Conservation (phyloP, 2,888 invertebrate genomes). For the Tridacna gigas region DNA sequence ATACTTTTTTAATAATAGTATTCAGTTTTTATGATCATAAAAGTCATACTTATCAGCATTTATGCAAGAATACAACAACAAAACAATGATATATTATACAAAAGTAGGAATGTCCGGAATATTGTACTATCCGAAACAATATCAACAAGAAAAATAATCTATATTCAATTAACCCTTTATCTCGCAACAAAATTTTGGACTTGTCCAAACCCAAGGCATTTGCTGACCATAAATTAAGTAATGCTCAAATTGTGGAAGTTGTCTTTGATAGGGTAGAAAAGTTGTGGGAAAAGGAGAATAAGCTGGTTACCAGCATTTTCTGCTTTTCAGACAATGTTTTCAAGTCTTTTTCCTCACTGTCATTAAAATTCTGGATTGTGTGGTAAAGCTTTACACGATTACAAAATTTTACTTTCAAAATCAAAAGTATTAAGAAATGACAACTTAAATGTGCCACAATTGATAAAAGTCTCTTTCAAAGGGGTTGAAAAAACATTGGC, state of each 20-base stretch:
- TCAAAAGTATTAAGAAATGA: no score
- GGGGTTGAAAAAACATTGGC: no score
- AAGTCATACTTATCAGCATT: slow-evolving; percentile 2
- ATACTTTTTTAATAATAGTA: slow-evolving; percentile 9
- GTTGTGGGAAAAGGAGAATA: background rate
- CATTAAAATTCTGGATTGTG: background rate
- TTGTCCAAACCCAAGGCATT: background rate
- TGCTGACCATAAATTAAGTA: background rate
- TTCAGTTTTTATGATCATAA: background rate
- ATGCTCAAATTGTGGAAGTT: background rate
- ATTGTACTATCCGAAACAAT: slow-evolving; percentile 18
- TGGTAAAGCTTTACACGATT: no score
- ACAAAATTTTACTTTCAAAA: no score
- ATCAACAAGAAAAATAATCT: slow-evolving; percentile 2
- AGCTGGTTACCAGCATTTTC: background rate
- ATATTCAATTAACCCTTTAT: background rate
- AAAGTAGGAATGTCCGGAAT: slow-evolving; percentile 27
- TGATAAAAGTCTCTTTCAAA: background rate
- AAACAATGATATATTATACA: background rate
- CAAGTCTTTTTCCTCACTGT: background rate
- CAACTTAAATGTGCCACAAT: background rate
- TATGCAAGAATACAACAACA: background rate
- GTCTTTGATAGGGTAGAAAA: background rate
- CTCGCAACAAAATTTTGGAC: background rate
- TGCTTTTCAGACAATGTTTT: background rate